Evolutionary conservation across 2,888 invertebrate genomes (phyloP).

Genomic region (Xylota segnis): DNA sequence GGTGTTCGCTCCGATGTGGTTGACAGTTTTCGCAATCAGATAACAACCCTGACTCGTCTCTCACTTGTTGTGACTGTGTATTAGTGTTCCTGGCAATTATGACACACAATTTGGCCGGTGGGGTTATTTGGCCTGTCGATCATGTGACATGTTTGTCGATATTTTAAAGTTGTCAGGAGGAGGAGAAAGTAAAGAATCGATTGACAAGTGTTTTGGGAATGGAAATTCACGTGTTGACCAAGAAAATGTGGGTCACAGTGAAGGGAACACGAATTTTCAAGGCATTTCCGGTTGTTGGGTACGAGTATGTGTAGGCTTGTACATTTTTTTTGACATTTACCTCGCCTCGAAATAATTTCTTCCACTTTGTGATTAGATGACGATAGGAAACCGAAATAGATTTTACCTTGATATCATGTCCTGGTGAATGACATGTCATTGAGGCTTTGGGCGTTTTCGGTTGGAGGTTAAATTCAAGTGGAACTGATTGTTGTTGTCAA

Average conservation of each 20-base stretch:
- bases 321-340: slow-evolving; percentile 7
- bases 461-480: neutral
- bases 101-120: slow-evolving; percentile 33
- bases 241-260: slow-evolving; percentile 22
- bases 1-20: neutral
- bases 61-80: slow-evolving; percentile 19
- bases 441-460: neutral
- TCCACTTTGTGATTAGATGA: neutral
- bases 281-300: neutral
- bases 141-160: neutral
- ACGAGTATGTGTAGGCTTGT: neutral
- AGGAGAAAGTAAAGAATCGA: neutral
- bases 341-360: slow-evolving; percentile 29
- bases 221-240: slow-evolving; percentile 8
- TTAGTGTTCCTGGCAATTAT: slow-evolving; percentile 54
- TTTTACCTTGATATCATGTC: slow-evolving; percentile 1
- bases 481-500: slow-evolving; percentile 4
- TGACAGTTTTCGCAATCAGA: slow-evolving; percentile 40
- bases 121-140: slow-evolving; percentile 47
- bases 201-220: neutral
- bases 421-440: slow-evolving; percentile 22
- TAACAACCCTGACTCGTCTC: slow-evolving; percentile 18
- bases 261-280: neutral
- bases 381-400: neutral
- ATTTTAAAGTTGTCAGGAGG: slow-evolving; percentile 11